Percentiles rank a stretch among this genome's conserved stretches.
Conservation (phyloP, 2,888 invertebrate species). For the Acanthosoma haemorrhoidale region DNA sequence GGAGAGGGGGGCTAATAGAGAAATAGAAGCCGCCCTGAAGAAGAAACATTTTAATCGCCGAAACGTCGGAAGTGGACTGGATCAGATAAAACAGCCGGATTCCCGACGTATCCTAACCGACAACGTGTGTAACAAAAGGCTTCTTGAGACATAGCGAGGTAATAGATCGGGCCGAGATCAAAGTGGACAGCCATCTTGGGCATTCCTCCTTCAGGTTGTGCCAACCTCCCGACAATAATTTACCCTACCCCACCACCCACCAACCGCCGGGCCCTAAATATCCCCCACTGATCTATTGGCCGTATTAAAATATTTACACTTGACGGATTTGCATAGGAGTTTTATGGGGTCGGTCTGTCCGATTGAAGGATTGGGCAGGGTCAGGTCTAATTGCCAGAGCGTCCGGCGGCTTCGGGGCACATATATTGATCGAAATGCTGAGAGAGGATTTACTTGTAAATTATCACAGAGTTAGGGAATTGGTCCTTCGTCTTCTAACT, state of each 20-base stretch:
- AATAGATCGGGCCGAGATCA: neutral
- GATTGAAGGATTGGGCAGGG: no score
- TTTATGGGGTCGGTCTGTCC: no score
- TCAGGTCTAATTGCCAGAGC: no score
- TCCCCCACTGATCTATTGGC: neutral
- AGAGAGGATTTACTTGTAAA: no score
- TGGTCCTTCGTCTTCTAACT: no score
- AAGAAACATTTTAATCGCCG: slow-evolving; percentile 7
- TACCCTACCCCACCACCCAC: neutral
- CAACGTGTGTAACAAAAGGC: neutral
- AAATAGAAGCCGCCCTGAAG: slow-evolving; percentile 4
- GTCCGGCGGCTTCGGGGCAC: no score
- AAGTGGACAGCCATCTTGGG: slow-evolving; percentile 1
- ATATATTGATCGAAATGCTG: no score
- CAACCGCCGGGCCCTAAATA: neutral
- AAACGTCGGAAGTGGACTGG: neutral
- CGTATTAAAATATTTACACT: neutral
- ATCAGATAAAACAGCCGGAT: neutral
- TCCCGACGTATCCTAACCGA: neutral
- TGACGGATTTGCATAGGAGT: neutral
- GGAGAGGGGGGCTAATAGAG: neutral
- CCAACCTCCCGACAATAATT: neutral
- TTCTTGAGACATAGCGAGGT: neutral
- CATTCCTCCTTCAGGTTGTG: neutral
- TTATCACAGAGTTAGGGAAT: no score